These are phyloP conservation scores for Hippasteria phrygiana DNA, from an alignment of 53 echinoderm and acorn worm species.

Conservation along the genomic window DNA sequence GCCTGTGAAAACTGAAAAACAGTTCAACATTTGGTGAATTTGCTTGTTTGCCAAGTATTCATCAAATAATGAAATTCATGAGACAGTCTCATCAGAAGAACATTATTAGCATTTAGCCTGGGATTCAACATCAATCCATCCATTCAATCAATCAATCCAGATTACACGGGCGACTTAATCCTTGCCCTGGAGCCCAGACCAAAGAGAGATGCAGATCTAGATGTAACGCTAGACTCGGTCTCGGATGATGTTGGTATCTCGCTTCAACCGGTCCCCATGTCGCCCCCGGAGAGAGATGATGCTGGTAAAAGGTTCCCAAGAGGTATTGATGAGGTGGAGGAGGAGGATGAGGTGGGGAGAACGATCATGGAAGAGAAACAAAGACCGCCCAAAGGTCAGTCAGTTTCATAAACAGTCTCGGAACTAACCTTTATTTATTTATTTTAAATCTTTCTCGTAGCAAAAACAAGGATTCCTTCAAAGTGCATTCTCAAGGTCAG, in stretches of 20 bases:
- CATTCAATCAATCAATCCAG: no score
- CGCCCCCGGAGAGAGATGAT: neutral
- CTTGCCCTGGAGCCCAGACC: slow-evolving; percentile 93
- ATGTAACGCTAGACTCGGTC: slow-evolving; percentile 77
- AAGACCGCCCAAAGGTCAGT: slow-evolving; percentile 23
- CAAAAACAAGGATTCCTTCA: no score
- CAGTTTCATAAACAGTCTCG: neutral
- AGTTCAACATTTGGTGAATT: no score
- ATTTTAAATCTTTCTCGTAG: no score
- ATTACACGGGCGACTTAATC: slow-evolving; percentile 94
- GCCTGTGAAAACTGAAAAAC: no score
- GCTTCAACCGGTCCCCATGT: slow-evolving; percentile 18
- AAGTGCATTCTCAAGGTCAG: no score
- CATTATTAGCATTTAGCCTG: no score
- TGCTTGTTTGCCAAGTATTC: no score
- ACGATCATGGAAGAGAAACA: slow-evolving; percentile 24
- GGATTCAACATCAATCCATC: no score
- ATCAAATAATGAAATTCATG: no score
- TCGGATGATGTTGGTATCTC: slow-evolving; percentile 58
- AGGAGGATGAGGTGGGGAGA: slow-evolving; percentile 14
- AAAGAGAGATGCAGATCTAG: slow-evolving; percentile 79
- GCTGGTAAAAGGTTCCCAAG: slow-evolving; percentile 43
- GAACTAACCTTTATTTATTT: no score
- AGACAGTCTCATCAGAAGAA: no score
- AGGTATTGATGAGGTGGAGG: slow-evolving; percentile 24